A percentile compares a stretch with the other conserved stretches of the same genome.
Evolutionary conservation across 2,888 invertebrate genomes (phyloP).

Genomic region (Gandaritis pyraliata): DNA sequence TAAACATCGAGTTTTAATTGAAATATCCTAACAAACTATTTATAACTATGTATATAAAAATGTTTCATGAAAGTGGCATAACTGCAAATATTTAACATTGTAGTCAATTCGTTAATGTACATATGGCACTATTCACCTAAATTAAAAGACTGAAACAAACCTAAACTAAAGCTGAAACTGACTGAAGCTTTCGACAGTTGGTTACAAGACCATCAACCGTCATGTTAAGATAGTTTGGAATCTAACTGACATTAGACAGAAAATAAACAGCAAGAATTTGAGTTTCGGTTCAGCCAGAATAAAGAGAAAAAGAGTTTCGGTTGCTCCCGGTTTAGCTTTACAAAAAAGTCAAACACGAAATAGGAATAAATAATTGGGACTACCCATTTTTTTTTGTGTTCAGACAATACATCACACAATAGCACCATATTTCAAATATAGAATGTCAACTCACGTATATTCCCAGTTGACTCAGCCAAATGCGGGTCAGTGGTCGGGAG

Average conservation of each 20-base stretch:
- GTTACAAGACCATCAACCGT: too few relatives aligned
- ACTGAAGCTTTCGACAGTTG: neutral
- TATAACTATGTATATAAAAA: conserved; percentile 2
- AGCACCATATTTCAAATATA: too few relatives aligned
- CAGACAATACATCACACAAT: too few relatives aligned
- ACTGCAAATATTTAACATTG: conserved; percentile 27
- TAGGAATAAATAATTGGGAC: too few relatives aligned
- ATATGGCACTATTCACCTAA: conserved; percentile 45
- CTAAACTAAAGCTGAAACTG: neutral
- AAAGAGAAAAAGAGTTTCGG: too few relatives aligned
- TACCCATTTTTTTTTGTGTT: too few relatives aligned
- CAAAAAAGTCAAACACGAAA: too few relatives aligned
- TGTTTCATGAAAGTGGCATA: conserved; percentile 4
- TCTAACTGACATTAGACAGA: too few relatives aligned
- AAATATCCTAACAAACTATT: conserved; percentile 12
- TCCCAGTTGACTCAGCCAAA: neutral
- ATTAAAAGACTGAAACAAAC: conserved; percentile 1
- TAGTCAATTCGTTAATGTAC: conserved; percentile 36
- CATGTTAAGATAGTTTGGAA: too few relatives aligned
- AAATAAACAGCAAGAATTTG: too few relatives aligned
- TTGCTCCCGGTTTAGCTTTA: too few relatives aligned
- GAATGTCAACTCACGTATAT: neutral
- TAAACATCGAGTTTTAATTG: conserved; percentile 5
- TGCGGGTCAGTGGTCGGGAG: neutral
- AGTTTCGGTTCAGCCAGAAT: too few relatives aligned